These are phyloP conservation scores for Drosophila kanapiae DNA, from an alignment of 1,140 invertebrate genomes.

Conservation along the genomic window DNA sequence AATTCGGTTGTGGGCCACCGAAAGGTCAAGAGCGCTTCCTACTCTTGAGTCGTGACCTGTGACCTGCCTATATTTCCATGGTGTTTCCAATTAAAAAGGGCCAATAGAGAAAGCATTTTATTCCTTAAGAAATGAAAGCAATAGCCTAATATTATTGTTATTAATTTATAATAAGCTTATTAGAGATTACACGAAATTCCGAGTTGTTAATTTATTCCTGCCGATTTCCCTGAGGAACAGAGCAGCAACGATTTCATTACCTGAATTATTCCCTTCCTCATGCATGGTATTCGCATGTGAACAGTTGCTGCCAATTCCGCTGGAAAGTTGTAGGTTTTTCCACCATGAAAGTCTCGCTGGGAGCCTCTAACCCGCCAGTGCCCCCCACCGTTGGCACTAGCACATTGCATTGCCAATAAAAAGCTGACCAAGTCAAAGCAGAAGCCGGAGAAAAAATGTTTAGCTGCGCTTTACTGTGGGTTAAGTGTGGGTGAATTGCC, in stretches of 20 bases:
- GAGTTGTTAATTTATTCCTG: background rate
- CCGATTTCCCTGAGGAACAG: background rate
- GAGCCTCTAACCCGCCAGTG: background rate
- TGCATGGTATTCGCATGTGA: background rate
- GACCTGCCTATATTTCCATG: background rate
- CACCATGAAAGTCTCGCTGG: no score
- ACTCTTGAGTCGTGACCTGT: background rate
- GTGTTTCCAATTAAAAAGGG: background rate
- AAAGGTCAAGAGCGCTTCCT: conserved; percentile 49
- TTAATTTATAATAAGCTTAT: no score
- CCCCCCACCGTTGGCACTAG: background rate
- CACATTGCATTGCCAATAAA: conserved; percentile 58
- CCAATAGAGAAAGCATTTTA: background rate
- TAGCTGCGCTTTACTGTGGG: conserved; percentile 41
- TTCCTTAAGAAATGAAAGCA: no score
- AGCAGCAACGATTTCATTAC: background rate
- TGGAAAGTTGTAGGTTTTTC: background rate
- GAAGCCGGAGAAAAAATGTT: conserved; percentile 27
- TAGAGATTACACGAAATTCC: no score
- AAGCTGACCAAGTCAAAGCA: conserved; percentile 57
- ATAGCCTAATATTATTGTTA: no score
- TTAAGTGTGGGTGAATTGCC: conserved; percentile 18
- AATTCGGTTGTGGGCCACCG: conserved; percentile 13
- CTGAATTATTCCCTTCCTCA: background rate
- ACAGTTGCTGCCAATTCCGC: background rate